A percentile compares a stretch with the other conserved stretches of the same genome.
These are phyloP conservation scores for Lagothrix lagotricha DNA, from an alignment of 2,797 vertebrate species.

Conservation along the genomic window DNA sequence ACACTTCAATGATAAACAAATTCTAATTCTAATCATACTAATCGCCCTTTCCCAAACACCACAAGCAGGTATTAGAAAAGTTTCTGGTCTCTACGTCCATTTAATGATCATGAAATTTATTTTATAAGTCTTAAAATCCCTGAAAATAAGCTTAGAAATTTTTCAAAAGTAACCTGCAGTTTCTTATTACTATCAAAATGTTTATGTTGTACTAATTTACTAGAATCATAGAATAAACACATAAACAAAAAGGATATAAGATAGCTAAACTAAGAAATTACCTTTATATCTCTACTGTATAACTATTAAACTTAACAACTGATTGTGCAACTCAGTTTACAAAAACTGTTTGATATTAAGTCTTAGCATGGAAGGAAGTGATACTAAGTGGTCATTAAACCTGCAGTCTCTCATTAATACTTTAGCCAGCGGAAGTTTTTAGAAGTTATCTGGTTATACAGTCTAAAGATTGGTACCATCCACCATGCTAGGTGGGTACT, in stretches of 20 bases:
- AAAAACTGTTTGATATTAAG: not conserved
- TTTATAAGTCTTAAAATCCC: not conserved
- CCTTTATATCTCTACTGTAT: not conserved
- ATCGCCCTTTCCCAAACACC: not conserved
- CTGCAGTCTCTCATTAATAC: not conserved
- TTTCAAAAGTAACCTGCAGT: constrained; percentile 13
- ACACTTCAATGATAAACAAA: constrained; percentile 12
- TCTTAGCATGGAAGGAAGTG: not conserved
- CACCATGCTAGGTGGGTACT: not conserved
- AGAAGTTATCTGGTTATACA: not conserved
- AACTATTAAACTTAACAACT: not conserved
- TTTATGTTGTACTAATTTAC: not conserved
- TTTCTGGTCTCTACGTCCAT: not conserved
- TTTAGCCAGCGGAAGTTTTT: not conserved
- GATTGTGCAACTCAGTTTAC: not conserved
- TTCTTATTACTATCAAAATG: not conserved
- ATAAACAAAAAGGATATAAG: not conserved
- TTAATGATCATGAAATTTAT: not conserved
- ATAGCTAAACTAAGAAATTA: not conserved
- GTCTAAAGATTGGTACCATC: not conserved
- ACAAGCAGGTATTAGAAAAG: not conserved
- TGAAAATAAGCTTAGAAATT: not conserved
- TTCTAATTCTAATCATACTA: not conserved
- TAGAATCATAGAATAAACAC: not conserved
- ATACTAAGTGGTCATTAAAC: not conserved